phyloP scores from a whole-genome alignment of 2,888 invertebrate genomes.

The Lacanobia wlatinum region DNA sequence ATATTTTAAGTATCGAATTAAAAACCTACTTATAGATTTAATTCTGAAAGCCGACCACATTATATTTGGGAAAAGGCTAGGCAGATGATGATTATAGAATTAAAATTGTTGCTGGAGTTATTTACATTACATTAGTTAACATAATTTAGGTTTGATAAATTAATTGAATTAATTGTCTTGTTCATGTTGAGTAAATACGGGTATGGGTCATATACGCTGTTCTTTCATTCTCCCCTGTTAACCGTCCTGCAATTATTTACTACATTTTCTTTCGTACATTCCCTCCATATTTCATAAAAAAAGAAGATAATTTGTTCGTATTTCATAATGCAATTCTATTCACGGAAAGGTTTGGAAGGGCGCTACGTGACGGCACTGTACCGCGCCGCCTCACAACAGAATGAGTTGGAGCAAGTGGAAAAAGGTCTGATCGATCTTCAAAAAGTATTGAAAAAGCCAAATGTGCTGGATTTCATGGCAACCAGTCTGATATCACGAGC shows the following conservation, averaged over 20 bases:
- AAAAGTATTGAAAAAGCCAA: slow-evolving; percentile 76
- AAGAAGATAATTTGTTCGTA: neutral
- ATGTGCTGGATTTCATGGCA: slow-evolving; percentile 79
- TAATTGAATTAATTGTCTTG: no score
- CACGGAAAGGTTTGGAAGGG: slow-evolving; percentile 78
- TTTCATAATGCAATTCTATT: slow-evolving; percentile 10
- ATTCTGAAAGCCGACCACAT: no score
- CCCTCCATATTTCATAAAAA: no score
- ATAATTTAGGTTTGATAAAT: no score
- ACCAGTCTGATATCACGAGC: slow-evolving; percentile 77
- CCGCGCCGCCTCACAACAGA: slow-evolving; percentile 78
- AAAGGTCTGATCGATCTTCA: slow-evolving; percentile 72
- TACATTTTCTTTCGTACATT: neutral
- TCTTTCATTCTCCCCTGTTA: no score
- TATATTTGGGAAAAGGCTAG: no score
- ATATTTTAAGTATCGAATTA: no score
- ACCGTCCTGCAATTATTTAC: neutral
- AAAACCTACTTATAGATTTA: neutral
- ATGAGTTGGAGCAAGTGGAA: slow-evolving; percentile 79
- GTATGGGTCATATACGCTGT: no score
- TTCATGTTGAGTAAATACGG: neutral
- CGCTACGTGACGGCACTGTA: slow-evolving; percentile 83
- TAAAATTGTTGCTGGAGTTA: no score
- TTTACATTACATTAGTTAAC: neutral
- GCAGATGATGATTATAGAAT: no score